These are phyloP conservation scores for Agelastica alni DNA, from an alignment of 2,888 invertebrate genomes.

Conservation along the genomic window DNA sequence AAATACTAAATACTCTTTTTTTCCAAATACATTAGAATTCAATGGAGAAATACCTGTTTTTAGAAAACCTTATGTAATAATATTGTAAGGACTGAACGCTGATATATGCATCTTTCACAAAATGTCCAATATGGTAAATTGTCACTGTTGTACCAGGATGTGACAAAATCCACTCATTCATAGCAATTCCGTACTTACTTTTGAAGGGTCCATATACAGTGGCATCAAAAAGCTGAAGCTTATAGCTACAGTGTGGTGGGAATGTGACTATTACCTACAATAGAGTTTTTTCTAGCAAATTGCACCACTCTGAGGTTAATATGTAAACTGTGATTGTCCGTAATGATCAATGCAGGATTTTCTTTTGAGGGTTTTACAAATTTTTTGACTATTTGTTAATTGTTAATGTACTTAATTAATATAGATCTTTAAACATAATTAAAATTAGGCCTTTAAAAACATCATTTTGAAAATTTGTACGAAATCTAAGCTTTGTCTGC, in stretches of 20 bases:
- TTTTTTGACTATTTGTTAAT: no score
- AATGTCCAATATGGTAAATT: background rate
- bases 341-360: background rate
- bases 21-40: background rate
- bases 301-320: background rate
- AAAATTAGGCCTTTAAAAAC: no score
- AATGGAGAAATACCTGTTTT: background rate
- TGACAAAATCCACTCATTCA: background rate
- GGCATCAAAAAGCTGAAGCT: background rate
- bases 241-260: background rate
- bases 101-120: no score
- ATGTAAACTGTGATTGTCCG: no score
- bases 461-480: no score
- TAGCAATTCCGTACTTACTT: background rate
- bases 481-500: no score
- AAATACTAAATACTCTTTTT: no score
- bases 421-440: no score
- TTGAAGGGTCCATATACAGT: background rate
- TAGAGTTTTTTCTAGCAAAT: background rate
- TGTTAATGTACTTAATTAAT: no score
- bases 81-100: background rate
- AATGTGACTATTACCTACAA: background rate
- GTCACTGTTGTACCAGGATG: background rate
- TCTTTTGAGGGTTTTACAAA: background rate
- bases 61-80: background rate